Conservation (phyloP, 2,113 vertebrate genomes). For the Jacana jacana region DNA sequence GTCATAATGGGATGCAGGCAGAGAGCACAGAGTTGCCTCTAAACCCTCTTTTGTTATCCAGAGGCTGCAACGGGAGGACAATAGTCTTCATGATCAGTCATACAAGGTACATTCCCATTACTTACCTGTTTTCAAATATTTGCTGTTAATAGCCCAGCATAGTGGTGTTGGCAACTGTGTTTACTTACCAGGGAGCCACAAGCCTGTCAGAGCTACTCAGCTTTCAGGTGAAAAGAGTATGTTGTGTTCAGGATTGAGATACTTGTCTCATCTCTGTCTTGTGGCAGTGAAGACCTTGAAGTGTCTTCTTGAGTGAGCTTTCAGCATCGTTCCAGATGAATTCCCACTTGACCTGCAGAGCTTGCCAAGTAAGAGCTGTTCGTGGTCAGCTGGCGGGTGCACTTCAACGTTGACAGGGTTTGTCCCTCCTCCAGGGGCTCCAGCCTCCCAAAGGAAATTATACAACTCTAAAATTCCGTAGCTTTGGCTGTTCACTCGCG, state of each 20-base stretch:
- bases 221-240: not conserved
- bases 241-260: not conserved
- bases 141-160: not conserved
- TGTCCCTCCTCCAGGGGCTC: not conserved
- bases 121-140: not conserved
- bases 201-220: not conserved
- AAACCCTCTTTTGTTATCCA: not conserved
- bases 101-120: not conserved
- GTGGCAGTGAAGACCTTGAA: not conserved
- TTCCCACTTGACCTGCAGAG: not conserved
- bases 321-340: accelerated
- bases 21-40: not conserved
- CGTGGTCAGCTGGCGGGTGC: not conserved
- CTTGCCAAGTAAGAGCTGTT: not conserved
- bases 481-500: not conserved
- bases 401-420: accelerated
- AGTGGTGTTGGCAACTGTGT: not conserved
- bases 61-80: not conserved
- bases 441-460: not conserved
- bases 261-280: not conserved
- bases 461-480: not conserved
- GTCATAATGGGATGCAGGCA: not conserved
- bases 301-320: not conserved
- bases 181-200: not conserved
- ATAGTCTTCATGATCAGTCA: not conserved